phyloP scores from a whole-genome alignment of 2,797 vertebrate species.

The Tarsius wallacei region DNA sequence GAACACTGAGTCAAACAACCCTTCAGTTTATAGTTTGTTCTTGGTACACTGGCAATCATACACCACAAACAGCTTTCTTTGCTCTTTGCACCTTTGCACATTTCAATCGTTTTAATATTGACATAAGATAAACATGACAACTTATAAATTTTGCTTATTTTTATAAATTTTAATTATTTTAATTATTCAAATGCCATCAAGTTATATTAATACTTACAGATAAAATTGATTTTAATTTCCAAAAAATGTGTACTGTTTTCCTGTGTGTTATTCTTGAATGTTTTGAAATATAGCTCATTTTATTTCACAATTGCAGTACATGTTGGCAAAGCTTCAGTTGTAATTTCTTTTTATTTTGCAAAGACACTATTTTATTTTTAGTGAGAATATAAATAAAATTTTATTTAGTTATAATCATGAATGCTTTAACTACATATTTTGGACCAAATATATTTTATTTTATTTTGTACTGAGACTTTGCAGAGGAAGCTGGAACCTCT shows the following conservation, averaged over 20 bases:
- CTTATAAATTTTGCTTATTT: neutral
- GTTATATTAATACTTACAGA: neutral
- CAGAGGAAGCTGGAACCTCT: neutral
- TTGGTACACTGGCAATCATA: neutral
- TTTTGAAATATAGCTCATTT: neutral
- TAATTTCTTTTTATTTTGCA: neutral
- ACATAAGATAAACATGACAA: neutral
- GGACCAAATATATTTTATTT: slow-evolving; percentile 18
- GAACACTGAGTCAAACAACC: neutral
- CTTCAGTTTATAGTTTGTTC: neutral
- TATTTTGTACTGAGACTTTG: neutral
- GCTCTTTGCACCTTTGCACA: neutral
- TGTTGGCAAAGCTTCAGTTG: neutral
- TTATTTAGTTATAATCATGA: neutral
- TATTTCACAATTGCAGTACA: neutral
- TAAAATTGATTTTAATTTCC: neutral
- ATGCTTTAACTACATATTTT: neutral
- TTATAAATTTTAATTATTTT: neutral
- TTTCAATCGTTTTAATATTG: neutral
- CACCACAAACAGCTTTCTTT: neutral
- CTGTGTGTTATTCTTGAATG: neutral
- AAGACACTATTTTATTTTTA: neutral
- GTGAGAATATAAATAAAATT: slow-evolving; percentile 36
- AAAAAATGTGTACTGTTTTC: neutral
- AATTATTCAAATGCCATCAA: neutral